Evolutionary conservation across 1,140 invertebrate genomes (phyloP).

Genomic region (Schmidtea mediterranea): DNA sequence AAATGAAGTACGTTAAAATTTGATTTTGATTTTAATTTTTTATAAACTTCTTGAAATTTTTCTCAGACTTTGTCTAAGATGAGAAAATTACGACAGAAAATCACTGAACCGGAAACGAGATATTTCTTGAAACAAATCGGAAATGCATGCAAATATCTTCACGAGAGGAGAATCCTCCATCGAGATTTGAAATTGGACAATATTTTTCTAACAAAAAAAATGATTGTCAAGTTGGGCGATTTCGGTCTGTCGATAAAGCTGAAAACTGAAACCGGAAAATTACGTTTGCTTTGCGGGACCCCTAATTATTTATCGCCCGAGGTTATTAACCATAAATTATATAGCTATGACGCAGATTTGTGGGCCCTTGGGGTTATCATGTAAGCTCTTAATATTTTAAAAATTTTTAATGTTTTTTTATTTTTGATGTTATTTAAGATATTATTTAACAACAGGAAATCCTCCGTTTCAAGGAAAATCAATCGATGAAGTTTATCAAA

Average conservation of each 20-base stretch:
- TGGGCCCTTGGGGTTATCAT: constrained; percentile 67
- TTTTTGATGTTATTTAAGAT: too few species aligned
- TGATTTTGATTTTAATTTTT: neutral
- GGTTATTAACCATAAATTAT: constrained; percentile 65
- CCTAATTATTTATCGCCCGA: constrained; percentile 93
- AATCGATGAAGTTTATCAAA: constrained; percentile 52
- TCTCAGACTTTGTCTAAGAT: constrained; percentile 42
- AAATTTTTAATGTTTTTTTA: constrained; percentile 20
- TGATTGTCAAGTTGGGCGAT: constrained; percentile 86
- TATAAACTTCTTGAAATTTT: constrained; percentile 11
- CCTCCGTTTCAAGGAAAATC: constrained; percentile 78
- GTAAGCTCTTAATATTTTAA: constrained; percentile 66
- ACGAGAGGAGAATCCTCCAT: constrained; percentile 65
- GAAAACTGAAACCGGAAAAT: constrained; percentile 51
- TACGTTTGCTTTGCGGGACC: constrained; percentile 70
- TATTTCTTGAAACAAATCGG: constrained; percentile 81
- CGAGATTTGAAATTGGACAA: constrained; percentile 86
- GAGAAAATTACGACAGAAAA: constrained; percentile 57
- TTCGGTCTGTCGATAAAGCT: constrained; percentile 77
- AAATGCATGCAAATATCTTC: constrained; percentile 66
- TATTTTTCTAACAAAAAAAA: constrained; percentile 68
- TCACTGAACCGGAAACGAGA: constrained; percentile 76
- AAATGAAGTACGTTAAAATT: constrained; percentile 15
- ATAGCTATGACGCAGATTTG: constrained; percentile 78
- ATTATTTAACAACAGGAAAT: constrained; percentile 33